phyloP scores from a whole-genome alignment of 2,797 vertebrate species.

The Spheniscus humboldti region DNA sequence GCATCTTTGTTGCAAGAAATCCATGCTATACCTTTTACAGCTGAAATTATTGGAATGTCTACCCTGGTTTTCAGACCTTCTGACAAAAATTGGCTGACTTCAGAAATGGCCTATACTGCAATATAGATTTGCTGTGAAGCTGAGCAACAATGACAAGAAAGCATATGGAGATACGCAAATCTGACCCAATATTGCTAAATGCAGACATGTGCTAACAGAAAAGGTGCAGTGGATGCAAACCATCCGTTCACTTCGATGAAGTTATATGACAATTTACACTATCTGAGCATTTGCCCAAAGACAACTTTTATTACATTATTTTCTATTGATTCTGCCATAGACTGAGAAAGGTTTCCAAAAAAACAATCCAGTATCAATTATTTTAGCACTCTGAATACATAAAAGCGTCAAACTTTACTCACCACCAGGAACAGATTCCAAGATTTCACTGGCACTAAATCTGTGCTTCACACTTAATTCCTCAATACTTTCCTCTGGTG shows the following conservation, averaged over 20 bases:
- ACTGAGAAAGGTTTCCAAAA: neutral
- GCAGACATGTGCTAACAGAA: neutral
- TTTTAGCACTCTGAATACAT: neutral
- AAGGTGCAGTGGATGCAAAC: neutral
- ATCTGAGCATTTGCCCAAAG: neutral
- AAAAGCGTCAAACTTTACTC: conserved; percentile 56
- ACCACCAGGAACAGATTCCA: conserved; percentile 63
- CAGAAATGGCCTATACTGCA: neutral
- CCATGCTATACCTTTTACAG: neutral
- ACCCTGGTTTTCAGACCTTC: neutral
- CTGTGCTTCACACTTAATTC: conserved; percentile 42
- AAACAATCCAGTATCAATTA: neutral
- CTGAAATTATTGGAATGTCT: neutral
- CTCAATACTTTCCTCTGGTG: conserved; percentile 32
- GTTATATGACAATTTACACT: neutral
- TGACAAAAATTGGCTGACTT: neutral
- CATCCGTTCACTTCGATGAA: neutral
- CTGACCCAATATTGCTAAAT: neutral
- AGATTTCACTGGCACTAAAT: neutral
- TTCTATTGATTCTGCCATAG: neutral
- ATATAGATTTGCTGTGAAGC: neutral
- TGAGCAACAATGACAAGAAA: neutral
- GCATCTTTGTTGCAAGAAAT: neutral
- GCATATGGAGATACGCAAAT: neutral
- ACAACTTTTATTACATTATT: neutral